Percentiles rank a stretch among this genome's conserved stretches.
phyloP scores from a whole-genome alignment of 2,113 vertebrate species.

The Erythrocebus patas region DNA sequence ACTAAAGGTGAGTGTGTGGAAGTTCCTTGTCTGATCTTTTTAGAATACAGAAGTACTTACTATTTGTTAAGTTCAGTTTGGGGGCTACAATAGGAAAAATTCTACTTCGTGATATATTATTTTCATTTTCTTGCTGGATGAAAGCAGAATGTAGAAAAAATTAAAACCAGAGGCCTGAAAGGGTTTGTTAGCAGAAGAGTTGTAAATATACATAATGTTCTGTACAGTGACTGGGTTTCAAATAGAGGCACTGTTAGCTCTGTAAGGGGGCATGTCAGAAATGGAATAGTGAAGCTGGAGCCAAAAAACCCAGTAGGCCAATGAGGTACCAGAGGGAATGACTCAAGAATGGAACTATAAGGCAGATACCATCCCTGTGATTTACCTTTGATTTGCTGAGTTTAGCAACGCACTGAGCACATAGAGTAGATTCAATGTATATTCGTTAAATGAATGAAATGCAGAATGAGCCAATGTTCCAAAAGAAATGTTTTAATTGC shows the following conservation, averaged over 20 bases:
- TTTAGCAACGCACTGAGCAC: background rate
- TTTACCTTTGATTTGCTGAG: background rate
- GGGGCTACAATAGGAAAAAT: background rate
- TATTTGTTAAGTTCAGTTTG: background rate
- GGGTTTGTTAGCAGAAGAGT: background rate
- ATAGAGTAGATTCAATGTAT: background rate
- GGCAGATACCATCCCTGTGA: background rate
- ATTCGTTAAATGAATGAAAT: background rate
- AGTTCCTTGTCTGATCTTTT: background rate
- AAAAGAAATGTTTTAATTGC: background rate
- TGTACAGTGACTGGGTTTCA: background rate
- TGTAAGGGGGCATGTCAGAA: background rate
- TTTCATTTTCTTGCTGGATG: constrained; percentile 21
- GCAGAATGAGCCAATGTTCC: background rate
- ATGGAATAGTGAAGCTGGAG: background rate
- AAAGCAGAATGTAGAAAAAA: background rate
- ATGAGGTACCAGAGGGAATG: background rate
- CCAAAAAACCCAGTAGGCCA: background rate
- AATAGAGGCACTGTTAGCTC: background rate
- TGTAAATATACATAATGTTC: background rate
- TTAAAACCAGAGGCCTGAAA: background rate
- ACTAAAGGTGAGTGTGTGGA: background rate
- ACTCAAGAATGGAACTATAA: background rate
- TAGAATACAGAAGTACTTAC: background rate
- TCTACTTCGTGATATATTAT: background rate